Evolutionary conservation across 1,140 invertebrate species (phyloP), one percentile per base, ranked within the genome.

Genomic region (Argopecten irradians): DNA sequence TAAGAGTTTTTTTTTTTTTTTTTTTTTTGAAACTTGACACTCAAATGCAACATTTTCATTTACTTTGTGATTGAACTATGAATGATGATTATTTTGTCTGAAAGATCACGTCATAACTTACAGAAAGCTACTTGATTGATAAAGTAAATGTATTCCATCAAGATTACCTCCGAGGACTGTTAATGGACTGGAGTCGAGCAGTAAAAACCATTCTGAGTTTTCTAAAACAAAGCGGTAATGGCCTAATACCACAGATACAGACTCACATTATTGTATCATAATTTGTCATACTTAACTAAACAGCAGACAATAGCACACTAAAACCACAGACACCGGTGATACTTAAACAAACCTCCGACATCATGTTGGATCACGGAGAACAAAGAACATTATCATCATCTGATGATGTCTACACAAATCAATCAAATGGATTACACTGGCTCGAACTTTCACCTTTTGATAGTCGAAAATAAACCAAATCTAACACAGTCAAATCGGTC

Each of bases 211-310:
- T 71, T 71, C n/a, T 28, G 28, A 7, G 55, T 71, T 28, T 22
- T 71, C 55, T 28, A 11, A 71, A 8, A 71, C n/a, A 28, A 28
- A 71, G 28, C 3, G 14, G 2, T 55, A 55, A 71, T 71, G 22
- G 28, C 55, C 22, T 5, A 5, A 71, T 71, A 22, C 11, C 5
- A 5, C 7, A n/a, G 22, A 16, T 16, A 71, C 22, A 28, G 55
- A 28, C 55, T 22, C 5, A 71, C 55, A 71, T 28, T 28, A 16
- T 71, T 71, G 28, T n/a, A 16, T 71, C n/a, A 71, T n/a, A 71
- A 71, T 71, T 71, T 28, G 55, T 71, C 55, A 71, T 71, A 71
- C 55, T 71, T 71, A 71, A 71, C n/a, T n/a, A 71, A 71, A 71
- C n/a, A n/a, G 0, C n/a, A 71, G 55, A n/a, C 55, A n/a, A n/a